Evolutionary conservation across 2,888 invertebrate genomes (phyloP), one percentile per base, ranked within the genome.

Genomic region (Orthonevra nobilis): DNA sequence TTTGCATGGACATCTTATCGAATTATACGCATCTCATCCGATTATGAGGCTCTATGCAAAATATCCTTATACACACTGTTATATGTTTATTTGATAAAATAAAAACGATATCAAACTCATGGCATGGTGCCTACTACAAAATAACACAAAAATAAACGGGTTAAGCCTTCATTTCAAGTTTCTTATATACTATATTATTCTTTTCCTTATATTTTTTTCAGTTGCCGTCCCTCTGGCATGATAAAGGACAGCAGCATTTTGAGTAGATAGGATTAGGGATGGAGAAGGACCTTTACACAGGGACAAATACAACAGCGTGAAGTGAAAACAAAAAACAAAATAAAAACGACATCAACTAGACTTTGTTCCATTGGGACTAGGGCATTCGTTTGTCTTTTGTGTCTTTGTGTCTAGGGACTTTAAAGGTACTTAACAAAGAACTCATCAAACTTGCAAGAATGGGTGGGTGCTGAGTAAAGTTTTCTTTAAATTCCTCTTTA

Each of bases 1-100:
- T 72, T 58, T 46, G 19, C 72, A 72, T 72, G 44, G 58, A 60
- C 44, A 60, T 72, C 72, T 77, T 72, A 77, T 77, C 77, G 64
- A 64, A 77, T 72, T 64, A 77, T 72, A 46, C 72, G 58, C 58
- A 64, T 64, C 58, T 72, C 44, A 50, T 23, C 23, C 5, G 3
- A 58, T n/a, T n/a, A 60, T 23, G 32, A 58, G 44, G 36, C 48
- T 63, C 34, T 48, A 50, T 73, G 61, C 54, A 72, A 54, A 54
- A 15, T 1, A 12, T 61, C 44, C 23, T 42, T 52, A 26, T 14
- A 56, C 17, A 30, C 3, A 54, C 15, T 38, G 42, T 19, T 23
- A 46, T 50, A 64, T 58, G 69, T 69, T 19, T 64, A 48, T 40
- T 58, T 73, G 58, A 52, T 58, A 38, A 30, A 48, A 15, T 26